phyloP scores from a whole-genome alignment of 1,140 invertebrate genomes.

The Zaprionus inermis region DNA sequence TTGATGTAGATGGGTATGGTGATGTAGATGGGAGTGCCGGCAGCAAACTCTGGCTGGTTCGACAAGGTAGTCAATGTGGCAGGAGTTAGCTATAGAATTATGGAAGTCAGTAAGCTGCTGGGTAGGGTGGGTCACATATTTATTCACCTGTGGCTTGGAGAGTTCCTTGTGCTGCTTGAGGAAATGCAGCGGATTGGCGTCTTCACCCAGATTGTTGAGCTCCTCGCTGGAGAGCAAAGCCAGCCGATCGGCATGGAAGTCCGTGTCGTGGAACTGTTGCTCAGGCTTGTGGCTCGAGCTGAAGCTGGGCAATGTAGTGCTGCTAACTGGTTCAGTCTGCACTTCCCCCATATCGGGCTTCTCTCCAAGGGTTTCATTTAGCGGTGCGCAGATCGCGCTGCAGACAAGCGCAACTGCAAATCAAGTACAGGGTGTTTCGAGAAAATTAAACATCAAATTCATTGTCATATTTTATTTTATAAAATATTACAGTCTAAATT shows the following conservation, averaged over 20 bases:
- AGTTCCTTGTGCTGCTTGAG: constrained; percentile 49
- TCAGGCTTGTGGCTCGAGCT: constrained; percentile 10
- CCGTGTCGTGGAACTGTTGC: constrained; percentile 39
- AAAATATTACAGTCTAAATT: constrained; percentile 64
- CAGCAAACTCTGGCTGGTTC: background rate
- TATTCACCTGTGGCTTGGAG: constrained; percentile 21
- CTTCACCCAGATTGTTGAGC: constrained; percentile 51
- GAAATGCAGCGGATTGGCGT: constrained; percentile 68
- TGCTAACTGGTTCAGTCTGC: background rate
- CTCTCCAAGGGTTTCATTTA: background rate
- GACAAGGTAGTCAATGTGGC: background rate
- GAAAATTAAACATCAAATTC: background rate
- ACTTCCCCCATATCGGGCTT: constrained; percentile 11
- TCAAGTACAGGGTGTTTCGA: background rate
- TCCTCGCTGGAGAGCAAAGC: constrained; percentile 57
- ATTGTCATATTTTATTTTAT: constrained; percentile 75
- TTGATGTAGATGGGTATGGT: constrained; percentile 77
- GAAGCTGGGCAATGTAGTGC: background rate
- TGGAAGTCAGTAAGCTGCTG: background rate
- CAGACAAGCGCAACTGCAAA: constrained; percentile 45
- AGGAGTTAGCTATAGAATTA: background rate
- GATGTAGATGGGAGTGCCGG: constrained; percentile 62
- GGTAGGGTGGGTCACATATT: background rate
- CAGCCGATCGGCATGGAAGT: constrained; percentile 58
- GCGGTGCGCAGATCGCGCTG: constrained; percentile 11